These are phyloP conservation scores for Fukomys damarensis DNA, from an alignment of 2,113 vertebrate genomes.

Conservation along the genomic window DNA sequence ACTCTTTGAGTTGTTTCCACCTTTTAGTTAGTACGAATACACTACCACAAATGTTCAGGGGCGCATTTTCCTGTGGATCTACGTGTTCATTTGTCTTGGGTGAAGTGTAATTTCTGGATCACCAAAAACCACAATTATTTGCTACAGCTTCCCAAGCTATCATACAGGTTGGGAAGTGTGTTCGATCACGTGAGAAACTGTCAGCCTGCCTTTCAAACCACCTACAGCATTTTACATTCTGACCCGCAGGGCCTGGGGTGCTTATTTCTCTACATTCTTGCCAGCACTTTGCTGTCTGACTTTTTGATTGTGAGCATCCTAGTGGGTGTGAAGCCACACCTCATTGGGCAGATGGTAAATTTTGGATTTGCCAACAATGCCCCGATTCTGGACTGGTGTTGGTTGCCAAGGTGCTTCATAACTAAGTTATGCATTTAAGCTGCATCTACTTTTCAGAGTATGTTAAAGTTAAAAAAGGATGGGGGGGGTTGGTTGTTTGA, in stretches of 20 bases:
- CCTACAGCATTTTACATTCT: background rate
- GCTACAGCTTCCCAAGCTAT: no score
- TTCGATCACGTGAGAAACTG: background rate
- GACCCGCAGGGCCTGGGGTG: background rate
- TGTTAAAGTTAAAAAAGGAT: background rate
- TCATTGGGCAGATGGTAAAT: background rate
- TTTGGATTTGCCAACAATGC: background rate
- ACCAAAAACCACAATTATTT: no score
- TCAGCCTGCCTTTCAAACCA: background rate
- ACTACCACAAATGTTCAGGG: background rate
- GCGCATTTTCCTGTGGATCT: background rate
- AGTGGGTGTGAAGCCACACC: background rate
- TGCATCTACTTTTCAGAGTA: background rate
- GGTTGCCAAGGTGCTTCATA: background rate
- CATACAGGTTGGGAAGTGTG: background rate
- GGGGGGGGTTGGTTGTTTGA: no score
- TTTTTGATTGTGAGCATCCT: background rate
- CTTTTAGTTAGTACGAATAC: background rate
- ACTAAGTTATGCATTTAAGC: background rate
- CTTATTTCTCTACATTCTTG: background rate
- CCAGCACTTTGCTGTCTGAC: background rate
- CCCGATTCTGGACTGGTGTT: background rate
- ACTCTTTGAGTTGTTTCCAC: background rate
- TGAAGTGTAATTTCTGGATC: background rate
- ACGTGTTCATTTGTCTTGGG: background rate